Conservation (phyloP, 1,140 invertebrate species). For the Antheraea pernyi region DNA sequence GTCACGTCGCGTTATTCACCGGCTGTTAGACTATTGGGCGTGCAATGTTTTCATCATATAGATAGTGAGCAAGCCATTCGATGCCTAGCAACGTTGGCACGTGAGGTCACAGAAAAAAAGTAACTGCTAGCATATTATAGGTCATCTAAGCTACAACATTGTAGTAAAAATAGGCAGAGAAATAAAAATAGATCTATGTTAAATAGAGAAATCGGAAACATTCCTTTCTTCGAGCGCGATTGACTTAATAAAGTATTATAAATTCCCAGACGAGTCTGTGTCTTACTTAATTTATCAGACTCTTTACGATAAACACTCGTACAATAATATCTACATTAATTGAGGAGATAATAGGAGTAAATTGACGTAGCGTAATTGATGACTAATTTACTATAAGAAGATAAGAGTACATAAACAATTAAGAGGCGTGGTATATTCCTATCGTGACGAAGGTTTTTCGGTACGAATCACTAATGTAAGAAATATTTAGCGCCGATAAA, state of each 20-base stretch:
- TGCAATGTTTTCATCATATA: conserved; percentile 24
- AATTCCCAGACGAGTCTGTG: neutral
- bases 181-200: neutral
- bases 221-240: neutral
- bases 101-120: conserved; percentile 8
- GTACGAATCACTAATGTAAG: conserved; percentile 12
- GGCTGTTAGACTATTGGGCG: conserved; percentile 39
- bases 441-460: conserved; percentile 21
- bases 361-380: conserved; percentile 23
- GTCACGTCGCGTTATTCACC: conserved; percentile 70
- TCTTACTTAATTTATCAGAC: neutral
- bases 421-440: conserved; percentile 33
- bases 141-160: neutral
- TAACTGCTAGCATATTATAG: neutral
- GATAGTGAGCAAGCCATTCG: conserved; percentile 1
- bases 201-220: neutral
- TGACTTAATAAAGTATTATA: neutral
- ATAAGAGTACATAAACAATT: conserved; percentile 17
- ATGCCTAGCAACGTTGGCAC: conserved; percentile 9
- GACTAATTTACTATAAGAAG: conserved; percentile 25
- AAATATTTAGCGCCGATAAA: conserved; percentile 23
- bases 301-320: conserved; percentile 10
- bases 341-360: conserved; percentile 19
- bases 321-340: conserved; percentile 8
- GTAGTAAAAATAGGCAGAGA: neutral